These are phyloP conservation scores for Habrosyne pyritoides DNA, from an alignment of 2,888 invertebrate genomes.

Conservation along the genomic window DNA sequence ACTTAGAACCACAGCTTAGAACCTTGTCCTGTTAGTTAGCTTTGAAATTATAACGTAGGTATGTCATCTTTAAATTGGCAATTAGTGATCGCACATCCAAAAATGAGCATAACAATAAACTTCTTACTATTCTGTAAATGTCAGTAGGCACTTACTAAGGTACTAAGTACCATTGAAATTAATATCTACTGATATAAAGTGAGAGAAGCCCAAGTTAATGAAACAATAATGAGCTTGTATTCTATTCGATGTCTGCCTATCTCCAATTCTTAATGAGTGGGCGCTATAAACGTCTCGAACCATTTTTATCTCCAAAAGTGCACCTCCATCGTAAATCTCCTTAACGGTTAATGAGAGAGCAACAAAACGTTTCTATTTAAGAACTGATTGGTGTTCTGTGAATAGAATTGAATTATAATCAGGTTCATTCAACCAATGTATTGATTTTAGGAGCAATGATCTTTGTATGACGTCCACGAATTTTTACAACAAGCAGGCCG, in stretches of 20 bases:
- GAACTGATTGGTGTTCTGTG: constrained; percentile 49
- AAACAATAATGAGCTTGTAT: no score
- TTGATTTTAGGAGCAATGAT: constrained; percentile 36
- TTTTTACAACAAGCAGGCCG: constrained; percentile 18
- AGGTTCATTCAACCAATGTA: constrained; percentile 12
- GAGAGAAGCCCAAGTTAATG: no score
- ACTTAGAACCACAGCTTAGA: not conserved
- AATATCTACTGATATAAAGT: no score
- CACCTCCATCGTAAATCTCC: constrained; percentile 47
- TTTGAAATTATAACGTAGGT: not conserved
- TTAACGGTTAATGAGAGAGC: constrained; percentile 35
- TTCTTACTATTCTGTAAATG: no score
- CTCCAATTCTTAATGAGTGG: not conserved
- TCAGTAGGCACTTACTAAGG: no score
- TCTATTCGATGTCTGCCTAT: not conserved
- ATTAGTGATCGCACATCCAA: no score
- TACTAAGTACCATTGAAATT: no score
- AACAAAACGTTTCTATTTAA: constrained; percentile 39
- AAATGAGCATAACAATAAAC: no score
- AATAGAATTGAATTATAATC: constrained; percentile 40
- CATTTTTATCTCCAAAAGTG: constrained; percentile 36
- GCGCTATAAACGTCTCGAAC: constrained; percentile 31
- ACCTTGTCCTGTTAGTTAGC: not conserved
- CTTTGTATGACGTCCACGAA: constrained; percentile 33
- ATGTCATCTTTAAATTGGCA: no score